Conservation (phyloP, 2,888 invertebrate species). For the Cataglyphis albicans region DNA sequence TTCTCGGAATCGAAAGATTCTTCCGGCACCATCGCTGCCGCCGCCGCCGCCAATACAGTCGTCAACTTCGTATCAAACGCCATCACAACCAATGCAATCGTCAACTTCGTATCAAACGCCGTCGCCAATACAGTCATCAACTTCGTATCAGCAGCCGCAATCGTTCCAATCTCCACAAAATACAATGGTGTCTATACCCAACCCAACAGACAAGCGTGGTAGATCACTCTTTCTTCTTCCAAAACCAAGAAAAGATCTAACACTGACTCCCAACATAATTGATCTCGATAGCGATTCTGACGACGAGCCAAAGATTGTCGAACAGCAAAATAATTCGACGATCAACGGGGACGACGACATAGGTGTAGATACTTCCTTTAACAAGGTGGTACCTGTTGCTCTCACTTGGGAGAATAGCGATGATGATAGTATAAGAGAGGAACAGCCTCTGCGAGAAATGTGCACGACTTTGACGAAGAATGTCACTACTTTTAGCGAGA, state of each 20-base stretch:
- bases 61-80: neutral
- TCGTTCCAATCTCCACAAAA: slow-evolving; percentile 5
- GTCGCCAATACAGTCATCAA: neutral
- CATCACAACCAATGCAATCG: neutral
- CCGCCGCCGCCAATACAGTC: neutral
- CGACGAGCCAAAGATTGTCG: slow-evolving; percentile 59
- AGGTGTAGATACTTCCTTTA: neutral
- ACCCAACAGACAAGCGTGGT: slow-evolving; percentile 27
- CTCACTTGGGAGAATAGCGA: slow-evolving; percentile 63
- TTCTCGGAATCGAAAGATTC: neutral
- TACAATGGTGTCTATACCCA: slow-evolving; percentile 72
- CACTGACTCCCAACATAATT: slow-evolving; percentile 59
- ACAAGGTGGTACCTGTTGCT: slow-evolving; percentile 68
- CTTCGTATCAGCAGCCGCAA: neutral
- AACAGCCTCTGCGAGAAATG: slow-evolving; percentile 3
- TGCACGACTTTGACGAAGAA: neutral
- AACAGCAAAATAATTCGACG: slow-evolving; percentile 21
- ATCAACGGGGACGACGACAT: neutral
- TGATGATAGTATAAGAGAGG: neutral
- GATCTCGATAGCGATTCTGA: slow-evolving; percentile 74
- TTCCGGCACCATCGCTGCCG: neutral
- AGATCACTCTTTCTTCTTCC: slow-evolving; percentile 31
- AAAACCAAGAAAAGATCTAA: neutral
- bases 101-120: neutral
- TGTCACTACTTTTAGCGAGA: slow-evolving; percentile 46